phyloP scores from a whole-genome alignment of 2,113 vertebrate genomes.

The Apaloderma vittatum region DNA sequence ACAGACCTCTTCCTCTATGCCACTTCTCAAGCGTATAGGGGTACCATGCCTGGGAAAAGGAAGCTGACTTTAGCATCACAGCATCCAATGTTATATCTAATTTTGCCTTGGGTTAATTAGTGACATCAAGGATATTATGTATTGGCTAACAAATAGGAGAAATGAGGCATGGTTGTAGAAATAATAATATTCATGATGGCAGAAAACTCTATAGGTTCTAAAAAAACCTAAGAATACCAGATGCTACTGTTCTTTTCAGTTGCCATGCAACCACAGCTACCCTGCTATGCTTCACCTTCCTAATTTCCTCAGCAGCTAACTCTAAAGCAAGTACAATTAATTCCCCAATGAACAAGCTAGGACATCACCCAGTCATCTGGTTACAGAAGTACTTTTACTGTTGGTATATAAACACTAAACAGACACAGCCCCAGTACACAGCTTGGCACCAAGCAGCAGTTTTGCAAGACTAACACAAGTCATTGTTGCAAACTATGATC shows the following conservation, averaged over 20 bases:
- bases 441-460: fast-evolving
- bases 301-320: slow-evolving; percentile 60
- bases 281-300: slow-evolving; percentile 44
- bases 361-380: neutral
- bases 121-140: neutral
- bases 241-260: slow-evolving; percentile 53
- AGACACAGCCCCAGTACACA: neutral
- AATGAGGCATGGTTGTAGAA: neutral
- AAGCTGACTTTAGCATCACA: neutral
- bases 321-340: slow-evolving; percentile 56
- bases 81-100: neutral
- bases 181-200: neutral
- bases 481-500: neutral
- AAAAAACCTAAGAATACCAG: slow-evolving; percentile 47
- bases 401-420: neutral
- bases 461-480: neutral
- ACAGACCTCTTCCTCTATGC: neutral
- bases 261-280: slow-evolving; percentile 63
- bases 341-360: slow-evolving; percentile 36
- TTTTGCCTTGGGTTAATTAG: neutral
- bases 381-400: neutral
- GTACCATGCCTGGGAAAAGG: neutral
- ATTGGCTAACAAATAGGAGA: neutral
- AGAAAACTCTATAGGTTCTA: neutral
- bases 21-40: neutral